Evolutionary conservation across 2,888 invertebrate species (phyloP), one percentile per base, ranked within the genome.

Genomic region (Eutolmus rufibarbis): DNA sequence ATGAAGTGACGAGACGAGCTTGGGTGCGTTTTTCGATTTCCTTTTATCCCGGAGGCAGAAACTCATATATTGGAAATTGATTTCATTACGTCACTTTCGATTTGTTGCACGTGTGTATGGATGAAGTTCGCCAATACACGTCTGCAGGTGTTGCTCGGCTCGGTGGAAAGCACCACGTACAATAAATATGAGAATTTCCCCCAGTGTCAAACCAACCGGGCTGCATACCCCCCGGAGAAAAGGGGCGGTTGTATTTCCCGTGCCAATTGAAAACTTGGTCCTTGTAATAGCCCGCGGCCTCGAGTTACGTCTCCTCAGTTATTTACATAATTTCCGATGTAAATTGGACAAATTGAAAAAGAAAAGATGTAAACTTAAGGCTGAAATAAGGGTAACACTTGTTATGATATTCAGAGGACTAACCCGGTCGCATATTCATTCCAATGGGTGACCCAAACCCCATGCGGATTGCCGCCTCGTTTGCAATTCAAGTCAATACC

Each of bases 401-500:
- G 86, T 76, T 86, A 85, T 85, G 85, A 85, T 85, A 85, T 85
- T 74, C 85, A 85, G 85, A 85, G 34, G 74, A 74, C 85, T 74
- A 85, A 74, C 85, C 74, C 85, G 85, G 85, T 74, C 85, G 85
- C 85, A 74, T 86, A 46, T 77, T 86, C 56, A 86, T 86, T 76
- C 51, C 46, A 56, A n/a, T 37, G 46, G 85, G 86, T 77, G 76
- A 77, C 86, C 86, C 76, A 86, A 86, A 56, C 86, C 77, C 77
- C 74, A 31, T 51, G 31, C 28, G 37, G 77, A 88, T 87, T 66
- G 66, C 89, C 88, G 89, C 88, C 88, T 89, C 89, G 89, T 89
- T 89, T 89, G 89, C 89, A 89, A 89, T 89, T 89, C 89, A 89
- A 88, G 88, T 88, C 89, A 89, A 89, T 89, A 89, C 89, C 89